These are phyloP conservation scores for Andinoacara biseriatus DNA, from an alignment of 2,113 vertebrate species.

Conservation along the genomic window DNA sequence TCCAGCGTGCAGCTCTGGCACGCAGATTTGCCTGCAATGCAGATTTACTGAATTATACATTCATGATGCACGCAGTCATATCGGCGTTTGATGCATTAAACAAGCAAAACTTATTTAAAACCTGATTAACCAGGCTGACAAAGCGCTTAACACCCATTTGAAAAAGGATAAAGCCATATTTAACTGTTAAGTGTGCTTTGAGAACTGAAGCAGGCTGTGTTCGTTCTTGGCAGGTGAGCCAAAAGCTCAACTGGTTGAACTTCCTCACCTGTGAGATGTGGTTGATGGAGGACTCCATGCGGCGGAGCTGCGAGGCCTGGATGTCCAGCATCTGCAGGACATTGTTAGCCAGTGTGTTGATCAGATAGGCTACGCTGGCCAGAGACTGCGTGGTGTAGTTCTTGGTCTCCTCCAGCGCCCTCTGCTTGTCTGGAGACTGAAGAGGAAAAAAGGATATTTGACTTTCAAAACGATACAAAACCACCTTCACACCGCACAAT, in stretches of 20 bases:
- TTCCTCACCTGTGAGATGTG: slow-evolving; percentile 93
- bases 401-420: slow-evolving; percentile 99
- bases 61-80: neutral
- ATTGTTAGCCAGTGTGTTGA: slow-evolving; percentile 99
- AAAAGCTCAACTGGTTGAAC: neutral
- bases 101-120: neutral
- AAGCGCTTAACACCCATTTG: neutral
- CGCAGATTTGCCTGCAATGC: neutral
- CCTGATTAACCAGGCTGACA: neutral
- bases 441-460: neutral
- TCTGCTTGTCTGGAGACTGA: slow-evolving; percentile 94
- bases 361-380: slow-evolving; percentile 98
- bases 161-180: neutral
- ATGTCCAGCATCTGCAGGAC: slow-evolving; percentile 99
- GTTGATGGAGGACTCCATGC: slow-evolving; percentile 99
- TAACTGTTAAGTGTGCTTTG: neutral
- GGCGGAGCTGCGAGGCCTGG: slow-evolving; percentile 96
- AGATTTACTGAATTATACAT: slow-evolving; percentile 12
- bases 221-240: neutral
- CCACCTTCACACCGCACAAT: neutral
- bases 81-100: neutral
- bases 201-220: too few species aligned
- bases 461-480: neutral
- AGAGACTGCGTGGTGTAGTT: slow-evolving; percentile 98
- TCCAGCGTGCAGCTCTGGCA: neutral